A percentile compares a stretch with the other conserved stretches of the same genome.
Conservation (phyloP, 2,797 vertebrate species). For the Serranus cabrilla region DNA sequence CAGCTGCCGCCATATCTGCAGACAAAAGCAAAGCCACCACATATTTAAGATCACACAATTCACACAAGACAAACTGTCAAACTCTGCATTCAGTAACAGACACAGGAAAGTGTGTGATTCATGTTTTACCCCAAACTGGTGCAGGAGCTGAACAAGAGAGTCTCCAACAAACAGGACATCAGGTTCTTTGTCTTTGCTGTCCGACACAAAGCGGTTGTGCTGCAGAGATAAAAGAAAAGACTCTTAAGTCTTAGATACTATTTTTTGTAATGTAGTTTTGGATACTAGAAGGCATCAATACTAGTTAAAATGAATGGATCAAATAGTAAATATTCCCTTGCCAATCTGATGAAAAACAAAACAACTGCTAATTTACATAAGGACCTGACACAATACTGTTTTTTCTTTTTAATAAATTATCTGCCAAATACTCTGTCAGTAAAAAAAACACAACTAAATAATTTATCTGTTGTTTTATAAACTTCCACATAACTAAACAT, state of each 20-base stretch:
- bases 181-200: conserved; percentile 95
- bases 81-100: not conserved
- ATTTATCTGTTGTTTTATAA: not conserved
- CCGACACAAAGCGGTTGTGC: conserved; percentile 93
- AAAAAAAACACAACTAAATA: not conserved
- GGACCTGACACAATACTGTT: not conserved
- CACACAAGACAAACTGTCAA: not conserved
- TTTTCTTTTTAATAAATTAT: not conserved
- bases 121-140: conserved; percentile 91
- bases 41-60: conserved; percentile 1
- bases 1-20: conserved; percentile 92
- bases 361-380: not conserved
- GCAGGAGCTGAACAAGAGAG: conserved; percentile 91
- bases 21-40: conserved; percentile 40
- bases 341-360: too few species aligned
- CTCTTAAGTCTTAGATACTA: not conserved
- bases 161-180: conserved; percentile 95
- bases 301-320: too few species aligned
- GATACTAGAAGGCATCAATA: too few species aligned
- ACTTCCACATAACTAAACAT: not conserved
- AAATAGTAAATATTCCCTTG: too few species aligned
- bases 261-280: too few species aligned
- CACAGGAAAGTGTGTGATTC: not conserved
- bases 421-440: not conserved
- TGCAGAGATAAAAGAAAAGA: conserved; percentile 56